Evolutionary conservation across 2,113 vertebrate genomes (phyloP).

Genomic region (Trogon surrucura): DNA sequence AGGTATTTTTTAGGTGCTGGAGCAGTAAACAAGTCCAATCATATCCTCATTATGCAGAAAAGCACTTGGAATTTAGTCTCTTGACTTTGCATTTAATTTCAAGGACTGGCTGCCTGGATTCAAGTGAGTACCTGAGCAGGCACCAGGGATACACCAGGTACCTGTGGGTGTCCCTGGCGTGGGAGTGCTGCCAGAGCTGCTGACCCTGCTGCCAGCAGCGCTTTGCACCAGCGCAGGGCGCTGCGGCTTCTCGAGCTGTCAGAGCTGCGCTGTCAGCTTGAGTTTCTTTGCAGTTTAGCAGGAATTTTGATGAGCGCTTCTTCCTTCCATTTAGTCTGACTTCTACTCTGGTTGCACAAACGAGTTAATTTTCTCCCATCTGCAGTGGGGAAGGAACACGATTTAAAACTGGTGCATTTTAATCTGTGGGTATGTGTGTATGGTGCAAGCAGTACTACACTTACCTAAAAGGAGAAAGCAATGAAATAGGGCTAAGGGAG

Average conservation of each 20-base stretch:
- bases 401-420: background rate
- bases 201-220: background rate
- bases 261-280: background rate
- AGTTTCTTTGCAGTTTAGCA: slow-evolving; percentile 18
- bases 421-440: background rate
- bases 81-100: slow-evolving; percentile 32
- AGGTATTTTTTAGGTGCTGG: background rate
- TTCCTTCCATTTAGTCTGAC: background rate
- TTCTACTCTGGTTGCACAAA: background rate
- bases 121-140: slow-evolving; percentile 2
- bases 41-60: slow-evolving; percentile 6
- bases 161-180: background rate
- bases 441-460: background rate
- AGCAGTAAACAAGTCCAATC: slow-evolving; percentile 6
- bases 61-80: background rate
- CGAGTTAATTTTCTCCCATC: background rate
- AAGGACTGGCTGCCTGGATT: slow-evolving; percentile 32
- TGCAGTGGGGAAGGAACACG: background rate
- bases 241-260: background rate
- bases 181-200: background rate
- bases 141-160: background rate
- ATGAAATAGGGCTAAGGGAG: background rate
- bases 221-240: background rate
- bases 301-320: background rate
- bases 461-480: background rate